Conservation (phyloP, 2,113 vertebrate genomes). For the Callipepla squamata region DNA sequence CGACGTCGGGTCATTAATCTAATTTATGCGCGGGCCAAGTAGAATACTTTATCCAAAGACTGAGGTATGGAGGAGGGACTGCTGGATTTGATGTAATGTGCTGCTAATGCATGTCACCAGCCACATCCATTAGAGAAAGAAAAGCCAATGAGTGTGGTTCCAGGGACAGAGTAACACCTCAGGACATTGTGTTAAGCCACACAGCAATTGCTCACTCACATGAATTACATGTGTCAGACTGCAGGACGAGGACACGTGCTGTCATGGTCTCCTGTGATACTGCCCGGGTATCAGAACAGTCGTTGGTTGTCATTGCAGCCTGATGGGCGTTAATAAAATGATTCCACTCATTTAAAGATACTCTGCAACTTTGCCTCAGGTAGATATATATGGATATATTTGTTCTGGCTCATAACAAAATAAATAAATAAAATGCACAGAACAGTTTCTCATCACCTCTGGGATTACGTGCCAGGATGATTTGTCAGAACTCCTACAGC, state of each 20-base stretch:
- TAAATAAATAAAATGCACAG: neutral
- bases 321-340: neutral
- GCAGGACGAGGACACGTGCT: neutral
- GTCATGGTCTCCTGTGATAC: fast-evolving
- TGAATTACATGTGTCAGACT: neutral
- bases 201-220: neutral
- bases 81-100: neutral
- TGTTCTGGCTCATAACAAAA: neutral
- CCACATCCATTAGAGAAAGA: neutral
- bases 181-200: neutral
- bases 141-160: neutral
- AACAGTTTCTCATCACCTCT: neutral
- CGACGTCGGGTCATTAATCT: neutral
- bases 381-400: neutral
- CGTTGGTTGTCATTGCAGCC: neutral
- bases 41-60: neutral
- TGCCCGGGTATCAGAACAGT: neutral
- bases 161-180: neutral
- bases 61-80: neutral
- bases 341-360: neutral
- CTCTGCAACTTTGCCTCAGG: slow-evolving; percentile 5
- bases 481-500: slow-evolving; percentile 19
- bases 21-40: neutral
- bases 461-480: neutral
- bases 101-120: neutral